These are phyloP conservation scores for Hozukius guyotensis DNA, from an alignment of 2,797 vertebrate genomes.

Conservation along the genomic window DNA sequence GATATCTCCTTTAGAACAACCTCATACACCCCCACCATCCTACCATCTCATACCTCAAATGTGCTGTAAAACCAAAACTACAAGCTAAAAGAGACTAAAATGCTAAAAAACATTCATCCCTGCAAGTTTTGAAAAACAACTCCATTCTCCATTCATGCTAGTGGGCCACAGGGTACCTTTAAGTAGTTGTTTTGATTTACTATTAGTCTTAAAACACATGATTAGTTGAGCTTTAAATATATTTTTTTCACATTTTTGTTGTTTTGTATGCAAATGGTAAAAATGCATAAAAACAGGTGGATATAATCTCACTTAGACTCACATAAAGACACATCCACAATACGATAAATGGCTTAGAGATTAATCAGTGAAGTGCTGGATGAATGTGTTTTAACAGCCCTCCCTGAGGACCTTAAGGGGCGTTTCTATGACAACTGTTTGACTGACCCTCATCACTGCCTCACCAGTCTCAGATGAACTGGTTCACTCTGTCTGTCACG, in stretches of 20 bases:
- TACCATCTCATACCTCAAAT: too few species aligned
- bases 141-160: background rate
- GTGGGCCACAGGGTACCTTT: background rate
- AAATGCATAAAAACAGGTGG: background rate
- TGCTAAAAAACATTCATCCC: too few species aligned
- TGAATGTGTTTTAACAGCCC: background rate
- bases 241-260: background rate
- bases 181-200: background rate
- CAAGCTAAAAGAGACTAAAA: too few species aligned
- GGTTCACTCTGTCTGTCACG: background rate
- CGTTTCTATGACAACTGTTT: constrained; percentile 1
- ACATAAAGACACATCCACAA: background rate
- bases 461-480: background rate
- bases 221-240: background rate
- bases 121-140: background rate
- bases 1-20: too few species aligned
- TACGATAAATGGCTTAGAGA: background rate
- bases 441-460: background rate
- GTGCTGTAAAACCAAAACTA: too few species aligned
- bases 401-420: background rate
- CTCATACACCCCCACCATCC: too few species aligned
- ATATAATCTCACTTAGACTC: background rate
- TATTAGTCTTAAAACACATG: too few species aligned
- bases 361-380: background rate
- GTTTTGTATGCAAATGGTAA: background rate